Percentiles rank a stretch among this genome's conserved stretches.
Evolutionary conservation across 2,888 invertebrate genomes (phyloP).

Genomic region (Epinotia bilunana): DNA sequence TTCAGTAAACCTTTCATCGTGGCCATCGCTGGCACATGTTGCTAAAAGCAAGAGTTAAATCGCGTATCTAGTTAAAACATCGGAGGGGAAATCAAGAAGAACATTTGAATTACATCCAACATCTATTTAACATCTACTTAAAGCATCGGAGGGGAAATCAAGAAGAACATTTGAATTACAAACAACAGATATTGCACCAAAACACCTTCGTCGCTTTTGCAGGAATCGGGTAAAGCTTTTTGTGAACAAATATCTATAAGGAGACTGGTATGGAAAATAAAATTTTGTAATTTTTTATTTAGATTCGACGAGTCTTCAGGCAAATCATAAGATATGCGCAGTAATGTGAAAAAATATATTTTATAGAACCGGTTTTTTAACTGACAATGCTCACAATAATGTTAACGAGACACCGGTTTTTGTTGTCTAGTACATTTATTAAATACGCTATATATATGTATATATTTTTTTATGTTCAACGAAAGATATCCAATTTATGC

Average conservation of each 20-base stretch:
- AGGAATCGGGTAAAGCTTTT: background rate
- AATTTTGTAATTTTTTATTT: background rate
- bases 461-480: background rate
- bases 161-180: background rate
- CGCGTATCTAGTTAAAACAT: background rate
- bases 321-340: background rate
- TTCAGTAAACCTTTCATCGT: slow-evolving; percentile 24
- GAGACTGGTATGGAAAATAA: no score
- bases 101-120: background rate
- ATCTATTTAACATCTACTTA: no score
- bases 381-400: background rate
- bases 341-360: background rate
- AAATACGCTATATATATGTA: background rate
- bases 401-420: background rate
- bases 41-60: background rate
- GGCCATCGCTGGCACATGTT: slow-evolving; percentile 10
- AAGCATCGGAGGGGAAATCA: no score
- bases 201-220: slow-evolving; percentile 3
- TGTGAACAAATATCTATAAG: background rate
- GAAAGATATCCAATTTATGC: background rate
- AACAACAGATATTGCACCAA: background rate
- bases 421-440: background rate
- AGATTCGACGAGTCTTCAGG: background rate
- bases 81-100: slow-evolving; percentile 1
- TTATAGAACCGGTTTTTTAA: background rate